Percentiles rank a stretch among this genome's conserved stretches.
Evolutionary conservation across 2,888 invertebrate species (phyloP).

Genomic region (Teleiodes luculella): DNA sequence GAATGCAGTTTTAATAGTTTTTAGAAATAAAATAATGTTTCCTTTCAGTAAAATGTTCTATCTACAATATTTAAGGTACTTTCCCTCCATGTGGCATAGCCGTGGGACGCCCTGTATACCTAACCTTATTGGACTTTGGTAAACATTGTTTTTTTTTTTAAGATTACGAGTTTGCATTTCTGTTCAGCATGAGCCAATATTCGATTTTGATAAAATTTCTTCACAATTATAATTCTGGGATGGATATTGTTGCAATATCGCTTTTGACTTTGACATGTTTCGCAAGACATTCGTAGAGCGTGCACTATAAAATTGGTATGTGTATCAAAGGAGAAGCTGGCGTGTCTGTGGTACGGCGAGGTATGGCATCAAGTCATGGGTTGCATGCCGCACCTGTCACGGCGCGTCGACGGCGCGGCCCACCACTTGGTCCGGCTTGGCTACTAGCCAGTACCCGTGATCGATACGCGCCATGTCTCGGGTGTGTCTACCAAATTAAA

Average conservation of each 20-base stretch:
- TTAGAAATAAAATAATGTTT: too few species aligned
- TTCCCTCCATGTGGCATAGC: too few species aligned
- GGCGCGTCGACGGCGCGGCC: constrained; percentile 66
- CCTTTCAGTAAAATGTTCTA: too few species aligned
- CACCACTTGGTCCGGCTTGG: constrained; percentile 73
- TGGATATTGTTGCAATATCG: constrained; percentile 28
- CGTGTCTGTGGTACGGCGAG: constrained; percentile 36
- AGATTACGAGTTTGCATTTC: too few species aligned
- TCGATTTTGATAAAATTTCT: too few species aligned
- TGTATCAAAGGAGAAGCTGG: constrained; percentile 53
- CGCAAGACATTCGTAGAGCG: constrained; percentile 34
- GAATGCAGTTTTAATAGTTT: too few species aligned
- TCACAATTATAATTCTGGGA: too few species aligned
- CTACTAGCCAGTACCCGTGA: constrained; percentile 68
- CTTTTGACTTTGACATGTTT: constrained; percentile 31
- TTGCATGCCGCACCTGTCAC: constrained; percentile 76
- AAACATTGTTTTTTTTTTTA: too few species aligned
- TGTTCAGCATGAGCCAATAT: too few species aligned
- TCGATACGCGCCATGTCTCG: constrained; percentile 70
- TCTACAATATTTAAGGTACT: too few species aligned
- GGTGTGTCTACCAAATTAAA: constrained; percentile 76
- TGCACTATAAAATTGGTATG: constrained; percentile 22
- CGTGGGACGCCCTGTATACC: too few species aligned
- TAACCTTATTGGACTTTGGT: too few species aligned
- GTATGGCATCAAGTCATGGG: constrained; percentile 57